Evolutionary conservation across 2,888 invertebrate species (phyloP), one percentile per base, ranked within the genome.

Genomic region (Apamea crenata): DNA sequence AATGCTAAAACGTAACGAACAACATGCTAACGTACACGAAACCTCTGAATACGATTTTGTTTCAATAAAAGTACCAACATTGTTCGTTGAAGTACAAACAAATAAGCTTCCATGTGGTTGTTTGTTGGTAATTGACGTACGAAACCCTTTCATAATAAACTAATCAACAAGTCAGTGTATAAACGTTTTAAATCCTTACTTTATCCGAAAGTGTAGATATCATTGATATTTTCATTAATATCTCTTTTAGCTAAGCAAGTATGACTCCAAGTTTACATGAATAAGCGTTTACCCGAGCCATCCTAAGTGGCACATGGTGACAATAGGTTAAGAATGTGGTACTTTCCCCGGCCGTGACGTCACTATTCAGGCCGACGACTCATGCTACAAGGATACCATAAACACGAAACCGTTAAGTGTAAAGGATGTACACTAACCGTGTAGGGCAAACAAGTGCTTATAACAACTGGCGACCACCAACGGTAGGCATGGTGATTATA

Each of bases 291-390:
- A 74, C 50, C 70, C 25, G 59, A 73, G 78, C 18, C 74, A 77
- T 83, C 73, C 63, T 86, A 86, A 83, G 85, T 89, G 76, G 88
- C 66, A 81, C 87, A 75, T 65, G 69, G 74, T 82, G 88, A 89
- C 88, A 90, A 91, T 89, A 86, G 84, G 85, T 82, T 80, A 86
- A 82, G 89, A 90, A 93, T 94, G 94, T 91, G 90, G 88, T 92
- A 94, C 94, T 94, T 94, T 94, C 94, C 89, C 94, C 91, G 65
- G 81, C 90, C 29, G 87, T 92, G 92, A 92, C 92, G 92, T 93
- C 94, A 94, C 77, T 67, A 83, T 86, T 83, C 77, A 86, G 88
- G 87, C 80, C 83, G 78, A 59, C 87, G 86, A 90, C 84, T 90
- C 90, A 91, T 87, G 78, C 81, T 71, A 77, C 79, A 87, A 91